These are phyloP conservation scores for Cyphomyrus plagiostoma DNA, from an alignment of 2,113 vertebrate genomes.

Conservation along the genomic window DNA sequence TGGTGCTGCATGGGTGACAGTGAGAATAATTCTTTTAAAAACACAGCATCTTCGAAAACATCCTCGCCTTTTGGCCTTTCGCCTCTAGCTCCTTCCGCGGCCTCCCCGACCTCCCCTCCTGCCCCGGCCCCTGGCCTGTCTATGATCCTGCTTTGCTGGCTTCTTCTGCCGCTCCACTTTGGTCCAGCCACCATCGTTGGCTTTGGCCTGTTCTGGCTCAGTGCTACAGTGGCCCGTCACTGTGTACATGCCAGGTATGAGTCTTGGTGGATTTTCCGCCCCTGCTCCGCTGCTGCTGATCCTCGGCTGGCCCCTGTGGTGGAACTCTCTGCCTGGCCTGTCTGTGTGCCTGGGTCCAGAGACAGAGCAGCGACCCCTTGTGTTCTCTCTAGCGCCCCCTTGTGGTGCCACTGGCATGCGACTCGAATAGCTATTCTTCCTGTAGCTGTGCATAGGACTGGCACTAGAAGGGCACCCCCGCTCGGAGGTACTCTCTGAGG, in stretches of 20 bases:
- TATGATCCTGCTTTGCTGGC: conserved; percentile 63
- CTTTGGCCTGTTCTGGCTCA: conserved; percentile 62
- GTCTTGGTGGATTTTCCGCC: conserved; percentile 35
- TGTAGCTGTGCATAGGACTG: conserved; percentile 40
- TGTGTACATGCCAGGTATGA: conserved; percentile 79
- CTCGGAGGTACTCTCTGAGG: conserved; percentile 74
- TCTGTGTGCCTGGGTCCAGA: conserved; percentile 36
- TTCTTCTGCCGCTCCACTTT: conserved; percentile 81
- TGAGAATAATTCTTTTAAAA: neutral
- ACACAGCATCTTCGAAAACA: neutral
- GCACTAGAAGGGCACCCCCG: conserved; percentile 60
- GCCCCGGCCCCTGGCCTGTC: conserved; percentile 56
- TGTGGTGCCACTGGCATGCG: conserved; percentile 39
- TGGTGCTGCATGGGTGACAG: neutral
- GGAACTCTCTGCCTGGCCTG: conserved; percentile 42
- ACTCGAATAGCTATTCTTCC: conserved; percentile 50
- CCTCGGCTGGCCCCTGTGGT: conserved; percentile 56
- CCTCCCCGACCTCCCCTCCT: conserved; percentile 70
- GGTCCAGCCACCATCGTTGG: conserved; percentile 80
- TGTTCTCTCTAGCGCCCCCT: conserved; percentile 24
- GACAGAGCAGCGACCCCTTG: conserved; percentile 29
- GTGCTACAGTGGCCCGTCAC: conserved; percentile 42
- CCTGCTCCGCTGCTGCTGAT: conserved; percentile 41
- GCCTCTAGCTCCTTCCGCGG: conserved; percentile 56
- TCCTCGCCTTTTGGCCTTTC: neutral